Percentiles rank a stretch among this genome's conserved stretches.
phyloP scores from a whole-genome alignment of 92 coral and sea anemone genomes.

The Porites evermanni region DNA sequence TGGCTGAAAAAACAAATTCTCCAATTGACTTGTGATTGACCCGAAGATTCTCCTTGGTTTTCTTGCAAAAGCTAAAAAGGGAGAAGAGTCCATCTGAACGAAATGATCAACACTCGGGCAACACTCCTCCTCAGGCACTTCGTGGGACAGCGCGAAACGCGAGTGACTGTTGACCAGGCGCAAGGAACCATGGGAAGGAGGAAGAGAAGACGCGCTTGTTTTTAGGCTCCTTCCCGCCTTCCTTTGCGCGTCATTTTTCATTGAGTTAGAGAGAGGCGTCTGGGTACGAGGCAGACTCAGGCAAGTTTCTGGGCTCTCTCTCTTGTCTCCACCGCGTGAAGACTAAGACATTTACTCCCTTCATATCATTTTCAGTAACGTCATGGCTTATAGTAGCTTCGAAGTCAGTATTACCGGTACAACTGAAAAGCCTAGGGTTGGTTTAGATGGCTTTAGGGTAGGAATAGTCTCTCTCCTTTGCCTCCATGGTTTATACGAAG shows the following conservation, averaged over 20 bases:
- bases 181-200: not conserved
- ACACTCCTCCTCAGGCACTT: not conserved
- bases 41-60: not conserved
- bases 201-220: not conserved
- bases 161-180: too few relatives aligned
- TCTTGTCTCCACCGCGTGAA: too few relatives aligned
- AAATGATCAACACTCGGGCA: not conserved
- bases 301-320: not conserved
- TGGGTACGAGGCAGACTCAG: not conserved
- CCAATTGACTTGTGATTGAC: not conserved
- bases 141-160: not conserved
- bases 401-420: too few relatives aligned
- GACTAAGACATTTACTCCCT: too few relatives aligned
- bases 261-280: not conserved
- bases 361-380: too few relatives aligned
- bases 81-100: not conserved
- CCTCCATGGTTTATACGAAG: too few relatives aligned
- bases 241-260: not conserved
- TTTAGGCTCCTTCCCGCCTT: not conserved
- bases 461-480: too few relatives aligned
- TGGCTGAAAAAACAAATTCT: not conserved
- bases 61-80: not conserved
- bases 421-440: too few relatives aligned
- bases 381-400: too few relatives aligned
- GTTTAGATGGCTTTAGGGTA: too few relatives aligned